phyloP scores from a whole-genome alignment of 1,140 invertebrate genomes.

The Adoxophyes honmai region DNA sequence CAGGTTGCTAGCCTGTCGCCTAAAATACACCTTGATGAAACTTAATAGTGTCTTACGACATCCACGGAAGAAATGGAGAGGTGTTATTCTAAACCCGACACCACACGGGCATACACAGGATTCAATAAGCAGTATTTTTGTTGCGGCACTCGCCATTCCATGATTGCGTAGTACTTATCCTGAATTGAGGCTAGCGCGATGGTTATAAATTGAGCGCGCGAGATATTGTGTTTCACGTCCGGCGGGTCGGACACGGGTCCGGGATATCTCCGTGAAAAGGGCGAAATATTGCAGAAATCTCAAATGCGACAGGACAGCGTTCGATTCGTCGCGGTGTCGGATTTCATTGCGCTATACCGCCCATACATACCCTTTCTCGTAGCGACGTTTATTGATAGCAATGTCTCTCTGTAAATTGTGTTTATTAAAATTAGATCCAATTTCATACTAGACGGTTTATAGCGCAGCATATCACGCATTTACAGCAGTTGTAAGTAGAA shows the following conservation, averaged over 20 bases:
- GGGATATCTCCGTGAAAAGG: slow-evolving; percentile 70
- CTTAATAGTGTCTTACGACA: no score
- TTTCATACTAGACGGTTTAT: slow-evolving; percentile 28
- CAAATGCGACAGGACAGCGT: slow-evolving; percentile 69
- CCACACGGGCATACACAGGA: no score
- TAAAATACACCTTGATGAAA: no score
- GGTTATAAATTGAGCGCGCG: slow-evolving; percentile 66
- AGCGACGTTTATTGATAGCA: slow-evolving; percentile 57
- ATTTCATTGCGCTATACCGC: slow-evolving; percentile 71
- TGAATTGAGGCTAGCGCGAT: slow-evolving; percentile 36
- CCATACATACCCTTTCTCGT: slow-evolving; percentile 37
- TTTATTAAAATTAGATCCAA: slow-evolving; percentile 42
- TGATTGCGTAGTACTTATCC: slow-evolving; percentile 16
- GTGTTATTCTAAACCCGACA: no score
- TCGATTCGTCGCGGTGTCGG: slow-evolving; percentile 72
- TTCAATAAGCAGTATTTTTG: slow-evolving; percentile 28
- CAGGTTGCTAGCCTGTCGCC: no score
- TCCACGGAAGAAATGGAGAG: no score
- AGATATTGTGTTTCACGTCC: slow-evolving; percentile 75
- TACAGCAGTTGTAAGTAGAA: slow-evolving; percentile 26
- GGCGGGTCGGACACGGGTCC: slow-evolving; percentile 60
- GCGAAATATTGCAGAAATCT: slow-evolving; percentile 74
- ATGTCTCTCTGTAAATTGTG: slow-evolving; percentile 45
- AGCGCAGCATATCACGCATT: slow-evolving; percentile 18
- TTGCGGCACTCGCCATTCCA: background rate